These are phyloP conservation scores for Phyllotreta cruciferae DNA, from an alignment of 2,888 invertebrate genomes.

Conservation along the genomic window DNA sequence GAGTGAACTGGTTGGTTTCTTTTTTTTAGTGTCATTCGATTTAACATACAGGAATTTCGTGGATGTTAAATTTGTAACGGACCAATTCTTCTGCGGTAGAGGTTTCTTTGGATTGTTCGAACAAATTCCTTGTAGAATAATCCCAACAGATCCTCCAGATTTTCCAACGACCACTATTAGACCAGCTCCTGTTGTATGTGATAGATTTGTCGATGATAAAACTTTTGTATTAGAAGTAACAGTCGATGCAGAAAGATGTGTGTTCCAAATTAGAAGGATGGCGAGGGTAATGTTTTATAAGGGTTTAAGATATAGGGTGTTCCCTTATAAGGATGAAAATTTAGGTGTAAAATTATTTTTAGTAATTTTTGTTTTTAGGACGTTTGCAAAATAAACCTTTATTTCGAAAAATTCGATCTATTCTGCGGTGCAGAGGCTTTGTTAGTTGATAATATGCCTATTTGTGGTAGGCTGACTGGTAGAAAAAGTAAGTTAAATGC, in stretches of 20 bases:
- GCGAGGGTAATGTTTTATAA: slow-evolving; percentile 38
- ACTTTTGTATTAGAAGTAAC: slow-evolving; percentile 49
- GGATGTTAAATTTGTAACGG: slow-evolving; percentile 58
- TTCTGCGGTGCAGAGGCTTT: slow-evolving; percentile 53
- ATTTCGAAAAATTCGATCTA: slow-evolving; percentile 53
- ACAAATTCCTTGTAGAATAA: slow-evolving; percentile 55
- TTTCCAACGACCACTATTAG: slow-evolving; percentile 20
- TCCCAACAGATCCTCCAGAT: slow-evolving; percentile 38
- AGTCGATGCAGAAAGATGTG: slow-evolving; percentile 27
- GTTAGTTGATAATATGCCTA: slow-evolving; percentile 49
- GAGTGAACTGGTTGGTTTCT: not conserved
- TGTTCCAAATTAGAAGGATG: slow-evolving; percentile 37
- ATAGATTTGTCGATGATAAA: slow-evolving; percentile 45
- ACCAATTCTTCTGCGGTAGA: slow-evolving; percentile 55
- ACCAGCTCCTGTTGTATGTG: slow-evolving; percentile 40
- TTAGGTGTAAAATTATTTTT: not conserved
- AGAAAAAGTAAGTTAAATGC: slow-evolving; percentile 48
- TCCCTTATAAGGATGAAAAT: too few relatives aligned
- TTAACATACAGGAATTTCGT: slow-evolving; percentile 45
- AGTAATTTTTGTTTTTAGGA: slow-evolving; percentile 45
- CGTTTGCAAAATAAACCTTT: slow-evolving; percentile 52
- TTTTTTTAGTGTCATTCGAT: slow-evolving; percentile 47
- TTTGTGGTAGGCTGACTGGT: slow-evolving; percentile 54
- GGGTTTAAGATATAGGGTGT: too few relatives aligned
- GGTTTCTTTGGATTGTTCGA: slow-evolving; percentile 60